Evolutionary conservation across 1,140 invertebrate species (phyloP), one percentile per base, ranked within the genome.

Genomic region (Fopius arisanus): DNA sequence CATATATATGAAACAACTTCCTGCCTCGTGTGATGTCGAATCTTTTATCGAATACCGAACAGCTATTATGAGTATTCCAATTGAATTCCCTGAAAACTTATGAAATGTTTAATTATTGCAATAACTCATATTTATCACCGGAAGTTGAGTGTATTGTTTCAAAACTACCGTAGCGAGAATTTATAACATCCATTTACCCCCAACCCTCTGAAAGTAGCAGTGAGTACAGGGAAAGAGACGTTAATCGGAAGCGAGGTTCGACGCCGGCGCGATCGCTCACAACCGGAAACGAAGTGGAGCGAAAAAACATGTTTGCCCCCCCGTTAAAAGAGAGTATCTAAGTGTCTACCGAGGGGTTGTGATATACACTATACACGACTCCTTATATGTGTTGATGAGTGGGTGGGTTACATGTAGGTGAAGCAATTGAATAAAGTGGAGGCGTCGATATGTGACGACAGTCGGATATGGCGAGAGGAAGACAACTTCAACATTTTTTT

Each of bases 241-340:
- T 73, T 40, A 72, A 72, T 79, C 83, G 82, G 82, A 83, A 84
- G 75, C 77, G 79, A 78, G 77, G 33, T 33, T 79, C 76, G 74
- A 82, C 77, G 78, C 77, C 76, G 75, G 70, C 65, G 70, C 76
- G 74, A 77, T 81, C 78, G 28, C 70, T 62, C 54, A 62, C 54
- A 62, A 59, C 77, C 82, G 83, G 82, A 84, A 84, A 81, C 78
- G 78, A 80, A 74, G 76, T 78, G 16, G 81, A 84, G 82, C 82
- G 83, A 84, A 84, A 84, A 84, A 84, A 84, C 82, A 76, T 84
- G 83, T 84, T 80, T 78, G 77, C 21, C 54, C 26, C 12, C 10
- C 7, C 10, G 14, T 10, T 7, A 48, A n/a, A 19, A 16, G 43
- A 62, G 14, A 62, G 68, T 43, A 67, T 76, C 31, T 66, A 75